Evolutionary conservation across 2,797 vertebrate genomes (phyloP).

Genomic region (Chaunax sp.): DNA sequence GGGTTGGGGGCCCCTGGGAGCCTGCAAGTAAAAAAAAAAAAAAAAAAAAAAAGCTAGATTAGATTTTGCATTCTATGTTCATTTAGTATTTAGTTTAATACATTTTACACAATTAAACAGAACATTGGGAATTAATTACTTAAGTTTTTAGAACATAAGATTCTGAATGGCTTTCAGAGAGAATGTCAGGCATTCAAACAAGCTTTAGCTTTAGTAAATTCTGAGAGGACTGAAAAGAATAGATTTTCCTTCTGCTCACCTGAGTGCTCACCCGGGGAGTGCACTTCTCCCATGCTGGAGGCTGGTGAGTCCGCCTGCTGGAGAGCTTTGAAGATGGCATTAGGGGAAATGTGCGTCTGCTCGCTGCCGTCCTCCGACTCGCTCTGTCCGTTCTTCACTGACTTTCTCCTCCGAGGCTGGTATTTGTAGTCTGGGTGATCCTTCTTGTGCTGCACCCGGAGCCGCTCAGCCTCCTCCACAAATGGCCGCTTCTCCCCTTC

Average conservation of each 20-base stretch:
- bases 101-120: neutral
- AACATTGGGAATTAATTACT: neutral
- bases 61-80: neutral
- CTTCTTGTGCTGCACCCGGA: slow-evolving; percentile 97
- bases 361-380: slow-evolving; percentile 92
- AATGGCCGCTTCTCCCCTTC: slow-evolving; percentile 96
- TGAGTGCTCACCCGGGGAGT: slow-evolving; percentile 94
- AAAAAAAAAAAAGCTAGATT: neutral
- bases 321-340: slow-evolving; percentile 96
- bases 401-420: slow-evolving; percentile 94
- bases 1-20: slow-evolving; percentile 95
- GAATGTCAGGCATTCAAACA: no score
- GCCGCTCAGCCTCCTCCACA: slow-evolving; percentile 95
- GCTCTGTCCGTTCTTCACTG: slow-evolving; percentile 92
- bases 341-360: slow-evolving; percentile 94
- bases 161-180: no score
- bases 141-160: no score
- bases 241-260: slow-evolving; percentile 77
- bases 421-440: slow-evolving; percentile 98
- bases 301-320: slow-evolving; percentile 95
- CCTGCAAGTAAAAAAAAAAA: slow-evolving; percentile 76
- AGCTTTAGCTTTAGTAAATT: no score
- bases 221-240: no score
- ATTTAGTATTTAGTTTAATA: neutral
- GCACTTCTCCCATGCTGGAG: slow-evolving; percentile 96